A percentile compares a stretch with the other conserved stretches of the same genome.
These are phyloP conservation scores for Ambastaia sidthimunki DNA, from an alignment of 2,797 vertebrate species.

Conservation along the genomic window DNA sequence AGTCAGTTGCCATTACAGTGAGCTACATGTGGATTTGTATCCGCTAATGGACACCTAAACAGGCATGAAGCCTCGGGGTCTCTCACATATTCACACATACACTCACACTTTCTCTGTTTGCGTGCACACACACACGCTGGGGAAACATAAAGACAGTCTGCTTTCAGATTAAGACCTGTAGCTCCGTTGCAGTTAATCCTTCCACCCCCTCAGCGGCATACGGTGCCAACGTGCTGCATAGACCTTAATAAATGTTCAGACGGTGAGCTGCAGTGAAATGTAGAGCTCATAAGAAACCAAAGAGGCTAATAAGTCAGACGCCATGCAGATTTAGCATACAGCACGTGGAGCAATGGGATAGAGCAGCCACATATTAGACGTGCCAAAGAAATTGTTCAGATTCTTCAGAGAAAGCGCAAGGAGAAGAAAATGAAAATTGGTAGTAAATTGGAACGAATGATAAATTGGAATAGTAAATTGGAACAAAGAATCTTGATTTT, in stretches of 20 bases:
- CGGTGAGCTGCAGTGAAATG: slow-evolving; percentile 55
- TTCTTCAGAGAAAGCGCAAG: slow-evolving; percentile 26
- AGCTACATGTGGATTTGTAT: slow-evolving; percentile 50
- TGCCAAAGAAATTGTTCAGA: slow-evolving; percentile 44
- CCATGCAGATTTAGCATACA: slow-evolving; percentile 53
- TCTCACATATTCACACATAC: slow-evolving; percentile 32
- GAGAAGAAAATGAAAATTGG: not conserved
- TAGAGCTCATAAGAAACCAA: slow-evolving; percentile 56
- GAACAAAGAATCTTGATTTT: slow-evolving; percentile 35
- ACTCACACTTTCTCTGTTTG: slow-evolving; percentile 1
- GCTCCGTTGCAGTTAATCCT: slow-evolving; percentile 55
- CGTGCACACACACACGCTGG: slow-evolving; percentile 29
- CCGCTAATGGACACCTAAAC: slow-evolving; percentile 57
- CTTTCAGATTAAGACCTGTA: slow-evolving; percentile 58
- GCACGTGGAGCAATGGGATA: slow-evolving; percentile 7
- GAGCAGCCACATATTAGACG: slow-evolving; percentile 43
- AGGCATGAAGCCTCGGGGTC: slow-evolving; percentile 42
- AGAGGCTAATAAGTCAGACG: slow-evolving; percentile 57
- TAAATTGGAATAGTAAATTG: slow-evolving; percentile 33
- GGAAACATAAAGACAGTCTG: slow-evolving; percentile 50
- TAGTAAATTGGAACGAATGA: slow-evolving; percentile 25
- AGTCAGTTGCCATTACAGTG: slow-evolving; percentile 63
- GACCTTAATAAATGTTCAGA: slow-evolving; percentile 58
- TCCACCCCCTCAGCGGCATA: slow-evolving; percentile 42
- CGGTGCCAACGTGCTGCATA: slow-evolving; percentile 51